Evolutionary conservation across 2,113 vertebrate genomes (phyloP).

Genomic region (Apodemus sylvaticus): DNA sequence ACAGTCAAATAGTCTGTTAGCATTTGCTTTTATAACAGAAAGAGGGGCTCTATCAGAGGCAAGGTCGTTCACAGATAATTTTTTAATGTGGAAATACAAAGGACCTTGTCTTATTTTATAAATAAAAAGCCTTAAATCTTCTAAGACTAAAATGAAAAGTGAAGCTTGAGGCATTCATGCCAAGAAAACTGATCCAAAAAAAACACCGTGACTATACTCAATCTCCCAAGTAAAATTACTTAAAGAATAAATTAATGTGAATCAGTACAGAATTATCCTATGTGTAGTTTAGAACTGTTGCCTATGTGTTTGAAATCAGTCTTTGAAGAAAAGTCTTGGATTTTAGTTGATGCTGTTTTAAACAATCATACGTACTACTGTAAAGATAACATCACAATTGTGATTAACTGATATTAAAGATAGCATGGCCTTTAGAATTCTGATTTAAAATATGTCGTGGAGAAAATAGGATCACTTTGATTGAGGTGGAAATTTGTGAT

Average conservation of each 20-base stretch:
- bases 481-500: rapidly evolving
- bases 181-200: neutral
- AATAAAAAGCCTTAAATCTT: neutral
- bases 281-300: neutral
- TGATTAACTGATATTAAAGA: neutral
- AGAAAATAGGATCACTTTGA: neutral
- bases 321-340: neutral
- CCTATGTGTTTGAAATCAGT: neutral
- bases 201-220: neutral
- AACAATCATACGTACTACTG: neutral
- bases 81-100: neutral
- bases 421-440: neutral
- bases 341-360: neutral
- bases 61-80: neutral
- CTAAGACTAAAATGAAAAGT: neutral
- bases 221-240: neutral
- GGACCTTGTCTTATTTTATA: neutral
- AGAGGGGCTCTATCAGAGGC: neutral
- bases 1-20: neutral
- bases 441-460: neutral
- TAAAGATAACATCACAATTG: neutral
- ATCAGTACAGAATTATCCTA: neutral
- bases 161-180: neutral
- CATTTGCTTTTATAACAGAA: neutral
- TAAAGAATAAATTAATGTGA: neutral